Conservation (phyloP, 2,797 vertebrate genomes). For the Eulemur mongoz region DNA sequence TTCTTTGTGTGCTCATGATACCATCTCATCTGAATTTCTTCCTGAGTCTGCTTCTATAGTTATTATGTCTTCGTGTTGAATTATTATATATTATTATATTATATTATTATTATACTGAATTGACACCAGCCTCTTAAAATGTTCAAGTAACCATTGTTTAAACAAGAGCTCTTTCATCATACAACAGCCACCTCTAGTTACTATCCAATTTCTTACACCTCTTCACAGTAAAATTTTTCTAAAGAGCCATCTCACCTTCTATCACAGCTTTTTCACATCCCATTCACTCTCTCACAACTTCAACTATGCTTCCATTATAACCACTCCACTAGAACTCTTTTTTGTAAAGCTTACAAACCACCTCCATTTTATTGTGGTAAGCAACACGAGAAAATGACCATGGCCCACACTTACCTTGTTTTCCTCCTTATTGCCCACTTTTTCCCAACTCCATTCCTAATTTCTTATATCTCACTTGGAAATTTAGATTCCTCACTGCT, state of each 20-base stretch:
- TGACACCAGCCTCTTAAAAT: neutral
- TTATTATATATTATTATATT: neutral
- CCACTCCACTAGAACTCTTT: neutral
- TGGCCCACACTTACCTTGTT: neutral
- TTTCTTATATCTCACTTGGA: neutral
- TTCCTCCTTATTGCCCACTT: neutral
- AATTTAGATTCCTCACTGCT: neutral
- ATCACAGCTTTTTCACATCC: neutral
- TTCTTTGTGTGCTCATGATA: neutral
- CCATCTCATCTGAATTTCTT: neutral
- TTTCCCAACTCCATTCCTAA: neutral
- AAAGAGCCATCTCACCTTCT: neutral
- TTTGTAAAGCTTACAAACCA: neutral
- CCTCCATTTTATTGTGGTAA: neutral
- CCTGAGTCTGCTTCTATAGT: neutral
- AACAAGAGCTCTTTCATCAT: neutral
- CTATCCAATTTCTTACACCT: neutral
- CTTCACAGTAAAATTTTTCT: neutral
- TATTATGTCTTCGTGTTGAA: neutral
- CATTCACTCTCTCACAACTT: neutral
- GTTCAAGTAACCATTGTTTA: neutral
- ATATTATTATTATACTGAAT: neutral
- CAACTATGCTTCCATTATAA: neutral
- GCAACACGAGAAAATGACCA: neutral
- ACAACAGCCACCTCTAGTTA: neutral